Conservation (phyloP, 2,113 vertebrate genomes). For the Falcunculus frontatus region DNA sequence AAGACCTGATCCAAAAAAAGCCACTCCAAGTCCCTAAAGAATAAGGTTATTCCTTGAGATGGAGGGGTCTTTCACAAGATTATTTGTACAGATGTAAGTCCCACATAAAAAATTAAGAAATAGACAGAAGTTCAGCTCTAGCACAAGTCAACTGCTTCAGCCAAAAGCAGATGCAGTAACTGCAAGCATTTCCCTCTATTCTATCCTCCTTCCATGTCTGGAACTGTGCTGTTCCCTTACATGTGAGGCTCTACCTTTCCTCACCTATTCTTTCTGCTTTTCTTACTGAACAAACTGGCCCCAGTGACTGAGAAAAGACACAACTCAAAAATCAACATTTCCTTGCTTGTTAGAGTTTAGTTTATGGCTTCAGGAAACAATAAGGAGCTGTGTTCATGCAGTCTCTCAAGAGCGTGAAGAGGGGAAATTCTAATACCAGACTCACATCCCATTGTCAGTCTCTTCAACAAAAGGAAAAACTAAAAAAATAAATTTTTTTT, state of each 20-base stretch:
- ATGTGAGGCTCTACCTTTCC: neutral
- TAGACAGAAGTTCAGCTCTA: neutral
- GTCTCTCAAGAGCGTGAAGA: neutral
- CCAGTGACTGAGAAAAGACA: neutral
- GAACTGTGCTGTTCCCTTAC: neutral
- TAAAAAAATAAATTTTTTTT: neutral
- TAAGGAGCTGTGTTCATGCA: neutral
- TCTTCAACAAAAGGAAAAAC: neutral
- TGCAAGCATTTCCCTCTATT: neutral
- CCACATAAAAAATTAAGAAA: neutral
- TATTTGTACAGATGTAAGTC: constrained; percentile 18
- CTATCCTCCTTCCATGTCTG: neutral
- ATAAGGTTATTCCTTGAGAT: constrained; percentile 2
- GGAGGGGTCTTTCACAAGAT: neutral
- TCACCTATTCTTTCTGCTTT: neutral
- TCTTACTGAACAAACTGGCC: neutral
- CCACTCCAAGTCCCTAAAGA: neutral
- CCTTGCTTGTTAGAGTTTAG: neutral
- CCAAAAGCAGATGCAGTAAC: neutral
- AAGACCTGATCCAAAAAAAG: constrained; percentile 9
- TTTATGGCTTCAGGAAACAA: neutral
- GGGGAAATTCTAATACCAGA: neutral
- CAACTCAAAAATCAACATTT: neutral
- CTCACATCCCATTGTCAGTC: neutral
- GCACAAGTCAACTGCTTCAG: neutral